Evolutionary conservation across 2,888 invertebrate genomes (phyloP).

Genomic region (Epicampocera succincta): DNA sequence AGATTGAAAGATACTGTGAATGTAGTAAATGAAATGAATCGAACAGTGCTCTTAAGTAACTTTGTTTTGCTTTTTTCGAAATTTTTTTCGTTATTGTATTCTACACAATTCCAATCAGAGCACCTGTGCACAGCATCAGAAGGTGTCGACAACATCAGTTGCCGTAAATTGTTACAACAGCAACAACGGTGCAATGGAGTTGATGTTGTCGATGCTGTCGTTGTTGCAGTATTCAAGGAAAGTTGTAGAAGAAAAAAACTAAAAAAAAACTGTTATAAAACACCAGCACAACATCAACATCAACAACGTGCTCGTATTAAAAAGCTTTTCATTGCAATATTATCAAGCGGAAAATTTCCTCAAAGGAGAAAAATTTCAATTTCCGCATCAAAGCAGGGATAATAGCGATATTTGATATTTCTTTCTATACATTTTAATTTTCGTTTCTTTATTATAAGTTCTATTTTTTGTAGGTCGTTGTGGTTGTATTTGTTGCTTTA

Average conservation of each 20-base stretch:
- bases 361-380: constrained; percentile 75
- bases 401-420: constrained; percentile 71
- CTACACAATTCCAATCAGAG: constrained; percentile 33
- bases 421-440: constrained; percentile 56
- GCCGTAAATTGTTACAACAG: constrained; percentile 57
- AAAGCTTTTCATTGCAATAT: constrained; percentile 41
- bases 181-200: constrained; percentile 29
- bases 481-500: constrained; percentile 1
- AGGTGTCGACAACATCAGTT: constrained; percentile 60
- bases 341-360: constrained; percentile 71
- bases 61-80: constrained; percentile 17
- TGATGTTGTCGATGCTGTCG: constrained; percentile 32
- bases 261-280: constrained; percentile 6
- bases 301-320: background rate
- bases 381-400: constrained; percentile 72
- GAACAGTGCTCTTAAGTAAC: constrained; percentile 30
- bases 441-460: background rate
- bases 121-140: constrained; percentile 33
- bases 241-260: background rate
- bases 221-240: constrained; percentile 16
- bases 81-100: background rate
- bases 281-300: constrained; percentile 16
- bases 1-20: constrained; percentile 15
- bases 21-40: constrained; percentile 18
- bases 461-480: background rate